These are phyloP conservation scores for Meriones unguiculatus DNA, from an alignment of 2,113 vertebrate species.

Conservation along the genomic window DNA sequence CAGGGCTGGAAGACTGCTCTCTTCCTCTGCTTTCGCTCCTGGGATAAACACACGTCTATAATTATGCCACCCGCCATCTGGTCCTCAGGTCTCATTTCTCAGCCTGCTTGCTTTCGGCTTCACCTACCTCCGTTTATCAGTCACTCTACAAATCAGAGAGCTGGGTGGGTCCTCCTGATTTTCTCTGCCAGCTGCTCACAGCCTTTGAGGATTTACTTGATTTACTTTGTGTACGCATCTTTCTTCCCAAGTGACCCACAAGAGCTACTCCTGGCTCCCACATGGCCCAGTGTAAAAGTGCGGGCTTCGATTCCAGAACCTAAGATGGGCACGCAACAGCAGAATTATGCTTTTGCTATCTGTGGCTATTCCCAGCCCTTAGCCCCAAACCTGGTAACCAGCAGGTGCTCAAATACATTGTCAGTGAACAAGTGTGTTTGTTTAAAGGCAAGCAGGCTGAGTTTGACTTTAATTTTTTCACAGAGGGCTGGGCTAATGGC, in stretches of 20 bases:
- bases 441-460: neutral
- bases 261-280: neutral
- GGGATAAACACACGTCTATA: neutral
- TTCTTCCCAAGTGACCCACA: neutral
- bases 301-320: slow-evolving; percentile 29
- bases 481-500: neutral
- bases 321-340: neutral
- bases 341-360: neutral
- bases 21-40: neutral
- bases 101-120: slow-evolving; percentile 16
- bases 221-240: neutral
- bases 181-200: neutral
- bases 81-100: neutral
- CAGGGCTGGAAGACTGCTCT: neutral
- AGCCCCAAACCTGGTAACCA: neutral
- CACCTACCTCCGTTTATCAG: neutral
- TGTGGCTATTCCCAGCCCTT: neutral
- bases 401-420: neutral
- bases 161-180: neutral
- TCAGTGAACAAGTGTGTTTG: neutral
- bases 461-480: neutral
- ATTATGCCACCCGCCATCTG: neutral
- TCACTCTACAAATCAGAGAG: neutral
- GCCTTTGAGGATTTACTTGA: neutral
- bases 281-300: neutral